Evolutionary conservation across 2,888 invertebrate genomes (phyloP), one percentile per base, ranked within the genome.

Genomic region (Physocephala rufipes): DNA sequence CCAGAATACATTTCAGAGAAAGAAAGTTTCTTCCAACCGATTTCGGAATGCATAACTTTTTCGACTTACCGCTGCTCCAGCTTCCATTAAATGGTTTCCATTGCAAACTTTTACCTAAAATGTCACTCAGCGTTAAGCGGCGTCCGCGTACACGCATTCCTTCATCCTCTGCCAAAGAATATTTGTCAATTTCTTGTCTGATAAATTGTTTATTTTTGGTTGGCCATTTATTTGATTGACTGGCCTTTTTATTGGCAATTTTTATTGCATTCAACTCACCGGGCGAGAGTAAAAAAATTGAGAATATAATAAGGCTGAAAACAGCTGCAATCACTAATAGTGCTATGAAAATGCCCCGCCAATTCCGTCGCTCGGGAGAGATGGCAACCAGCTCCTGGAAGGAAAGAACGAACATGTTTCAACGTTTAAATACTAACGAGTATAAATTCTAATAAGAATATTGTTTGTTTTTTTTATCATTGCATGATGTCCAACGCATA

Each of bases 261-360:
- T 36, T 36, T 4, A 9, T 9, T 36, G 36, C 36, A 36, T 36
- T 9, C 59, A 28, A 73, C 79, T 79, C 74, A 83, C 84, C 88
- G 4, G 96, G 96, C 16, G 95, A 95, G 72, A 97, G 91, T 75
- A 97, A 89, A 55, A 96, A 92, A 82, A 97, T 95, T 79, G 96
- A 95, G 87, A 95, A 93, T 77, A 96, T 92, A 77, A 96, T 96
- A 79, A 96, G 90, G 63, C 95, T 94, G 79, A 95, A 91, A 47
- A 96, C 95, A 43, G 93, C 92, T 26, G 94, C 91, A 78, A 96
- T 96, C 78, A 97, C 97, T 80, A 96, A 89, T 74, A 96, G 88
- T 0, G 96, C 96, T 78, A 96, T 97, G 79, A 94, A 92, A 80
- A 97, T 96, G 21, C 97, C 97, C 59, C 95, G 91, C 96, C 97